Conservation (phyloP, 2,797 vertebrate genomes). For the Nothura maculosa region DNA sequence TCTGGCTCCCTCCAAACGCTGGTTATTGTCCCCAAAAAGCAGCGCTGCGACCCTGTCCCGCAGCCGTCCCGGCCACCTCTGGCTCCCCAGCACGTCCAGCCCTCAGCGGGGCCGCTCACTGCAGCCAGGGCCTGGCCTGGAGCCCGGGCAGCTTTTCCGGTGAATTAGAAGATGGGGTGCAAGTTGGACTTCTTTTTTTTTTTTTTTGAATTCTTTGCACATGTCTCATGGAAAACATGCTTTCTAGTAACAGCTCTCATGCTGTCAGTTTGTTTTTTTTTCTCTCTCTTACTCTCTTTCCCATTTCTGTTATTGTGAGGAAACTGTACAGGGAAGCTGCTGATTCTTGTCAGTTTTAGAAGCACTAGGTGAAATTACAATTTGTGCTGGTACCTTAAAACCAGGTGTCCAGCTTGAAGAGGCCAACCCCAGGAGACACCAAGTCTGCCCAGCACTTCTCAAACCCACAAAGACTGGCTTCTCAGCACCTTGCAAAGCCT, state of each 20-base stretch:
- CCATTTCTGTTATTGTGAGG: not conserved
- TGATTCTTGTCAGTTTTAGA: not conserved
- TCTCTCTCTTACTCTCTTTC: not conserved
- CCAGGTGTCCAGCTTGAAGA: not conserved
- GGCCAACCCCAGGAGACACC: not conserved
- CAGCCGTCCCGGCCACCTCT: not conserved
- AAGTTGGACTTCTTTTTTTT: not conserved
- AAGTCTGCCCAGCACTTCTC: not conserved
- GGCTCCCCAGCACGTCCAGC: not conserved
- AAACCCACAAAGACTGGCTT: not conserved
- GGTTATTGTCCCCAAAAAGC: not conserved
- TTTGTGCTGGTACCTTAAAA: conserved; percentile 11
- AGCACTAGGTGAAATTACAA: not conserved
- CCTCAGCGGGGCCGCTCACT: not conserved
- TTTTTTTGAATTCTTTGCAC: not conserved
- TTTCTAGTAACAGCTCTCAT: not conserved
- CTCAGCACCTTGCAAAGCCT: not conserved
- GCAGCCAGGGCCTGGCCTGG: not conserved
- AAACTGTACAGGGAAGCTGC: not conserved
- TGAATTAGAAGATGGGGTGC: not conserved
- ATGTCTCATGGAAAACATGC: not conserved
- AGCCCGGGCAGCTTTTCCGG: conserved; percentile 9
- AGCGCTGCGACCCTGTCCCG: not conserved
- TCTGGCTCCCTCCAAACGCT: not conserved
- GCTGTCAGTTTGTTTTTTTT: not conserved